A percentile compares a stretch with the other conserved stretches of the same genome.
Evolutionary conservation across 53 echinoderm and acorn worm species (phyloP).

Genomic region (Actinopyga echinites): DNA sequence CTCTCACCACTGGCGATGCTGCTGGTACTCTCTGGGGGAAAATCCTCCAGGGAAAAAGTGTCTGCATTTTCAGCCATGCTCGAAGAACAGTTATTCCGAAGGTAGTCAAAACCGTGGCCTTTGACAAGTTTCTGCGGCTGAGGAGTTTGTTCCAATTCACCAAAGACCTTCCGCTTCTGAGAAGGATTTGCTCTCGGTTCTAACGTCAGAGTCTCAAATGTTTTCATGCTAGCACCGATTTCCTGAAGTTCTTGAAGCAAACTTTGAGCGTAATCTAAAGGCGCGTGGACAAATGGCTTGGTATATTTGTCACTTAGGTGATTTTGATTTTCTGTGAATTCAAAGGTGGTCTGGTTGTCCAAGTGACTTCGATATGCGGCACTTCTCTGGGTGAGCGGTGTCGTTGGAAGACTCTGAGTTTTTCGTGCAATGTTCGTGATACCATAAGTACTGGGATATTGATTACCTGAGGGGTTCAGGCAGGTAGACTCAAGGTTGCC

Average conservation of each 20-base stretch:
- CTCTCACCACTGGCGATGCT: conserved; percentile 80
- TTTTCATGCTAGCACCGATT: conserved; percentile 88
- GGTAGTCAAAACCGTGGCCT: conserved; percentile 24
- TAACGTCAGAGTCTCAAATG: conserved; percentile 87
- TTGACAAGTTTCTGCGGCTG: conserved; percentile 43
- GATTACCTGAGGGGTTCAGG: conserved; percentile 1
- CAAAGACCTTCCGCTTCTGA: conserved; percentile 77
- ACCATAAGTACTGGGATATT: neutral
- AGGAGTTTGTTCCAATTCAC: conserved; percentile 15
- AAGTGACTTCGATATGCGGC: conserved; percentile 8
- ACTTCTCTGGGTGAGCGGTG: conserved; percentile 34
- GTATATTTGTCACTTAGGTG: conserved; percentile 81
- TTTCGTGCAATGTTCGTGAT: neutral
- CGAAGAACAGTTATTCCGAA: conserved; percentile 38
- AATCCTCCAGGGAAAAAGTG: conserved; percentile 32
- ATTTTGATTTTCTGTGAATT: conserved; percentile 65
- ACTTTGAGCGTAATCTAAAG: conserved; percentile 93
- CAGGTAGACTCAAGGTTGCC: conserved; percentile 22
- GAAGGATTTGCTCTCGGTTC: conserved; percentile 72
- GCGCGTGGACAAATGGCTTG: conserved; percentile 88
- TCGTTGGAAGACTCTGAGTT: conserved; percentile 47
- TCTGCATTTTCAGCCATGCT: conserved; percentile 50
- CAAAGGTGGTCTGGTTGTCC: conserved; percentile 35
- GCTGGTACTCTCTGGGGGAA: conserved; percentile 58
- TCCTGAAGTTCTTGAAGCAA: conserved; percentile 84